Conservation (phyloP, 2,888 invertebrate species). For the Cartodere bifasciata region DNA sequence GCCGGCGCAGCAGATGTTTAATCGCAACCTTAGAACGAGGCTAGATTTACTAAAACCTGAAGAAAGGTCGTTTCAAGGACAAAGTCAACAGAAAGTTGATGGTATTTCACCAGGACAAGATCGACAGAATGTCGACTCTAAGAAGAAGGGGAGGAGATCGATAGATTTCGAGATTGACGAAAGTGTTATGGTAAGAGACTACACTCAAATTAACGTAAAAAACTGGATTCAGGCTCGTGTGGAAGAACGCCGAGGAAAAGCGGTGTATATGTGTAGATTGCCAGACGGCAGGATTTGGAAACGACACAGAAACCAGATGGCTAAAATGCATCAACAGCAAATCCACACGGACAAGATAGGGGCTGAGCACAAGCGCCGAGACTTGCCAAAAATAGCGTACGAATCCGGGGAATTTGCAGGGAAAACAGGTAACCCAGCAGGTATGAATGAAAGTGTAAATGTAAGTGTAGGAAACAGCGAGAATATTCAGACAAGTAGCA, state of each 20-base stretch:
- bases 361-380: no score
- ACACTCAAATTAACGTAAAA: neutral
- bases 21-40: slow-evolving; percentile 1
- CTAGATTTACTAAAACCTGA: neutral
- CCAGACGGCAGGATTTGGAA: neutral
- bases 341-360: no score
- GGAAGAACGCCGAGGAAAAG: neutral
- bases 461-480: no score
- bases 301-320: slow-evolving; percentile 1
- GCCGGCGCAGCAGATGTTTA: slow-evolving; percentile 1
- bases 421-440: no score
- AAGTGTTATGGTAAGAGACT: slow-evolving; percentile 3
- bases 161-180: slow-evolving; percentile 1
- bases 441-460: no score
- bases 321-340: slow-evolving; percentile 1
- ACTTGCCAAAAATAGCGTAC: no score
- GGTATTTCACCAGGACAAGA: no score
- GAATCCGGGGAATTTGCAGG: no score
- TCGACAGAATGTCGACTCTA: neutral
- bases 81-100: no score
- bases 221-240: neutral
- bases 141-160: neutral
- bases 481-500: no score
- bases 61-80: neutral
- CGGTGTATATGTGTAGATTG: neutral